These are phyloP conservation scores for Drosophila melanogaster DNA, from an alignment of 1,140 invertebrate genomes.

Conservation along the genomic window Release_6_plus_ISO1_MT NT_033779.5:6025001-6025500, in stretches of 20 bases:
- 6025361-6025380: constrained; percentile 41
- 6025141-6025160: no score
- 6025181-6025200: no score
- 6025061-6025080: constrained; percentile 51
- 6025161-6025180: no score
- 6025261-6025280: background rate
- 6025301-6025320: constrained; percentile 60
- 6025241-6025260: no score
- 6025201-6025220: no score
- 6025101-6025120: no score
- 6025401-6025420: constrained; percentile 23
- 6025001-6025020: constrained; percentile 1
- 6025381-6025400: constrained; percentile 72
- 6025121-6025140: no score
- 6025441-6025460: background rate
- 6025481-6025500: background rate
- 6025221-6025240: no score
- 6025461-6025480: background rate
- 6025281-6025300: constrained; percentile 41
- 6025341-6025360: constrained; percentile 50
- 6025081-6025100: background rate
- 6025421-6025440: constrained; percentile 6
- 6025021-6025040: constrained; percentile 64
- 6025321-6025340: constrained; percentile 63
- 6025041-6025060: constrained; percentile 71